Evolutionary conservation across 2,797 vertebrate species (phyloP).

Genomic region (Tangara arthus): DNA sequence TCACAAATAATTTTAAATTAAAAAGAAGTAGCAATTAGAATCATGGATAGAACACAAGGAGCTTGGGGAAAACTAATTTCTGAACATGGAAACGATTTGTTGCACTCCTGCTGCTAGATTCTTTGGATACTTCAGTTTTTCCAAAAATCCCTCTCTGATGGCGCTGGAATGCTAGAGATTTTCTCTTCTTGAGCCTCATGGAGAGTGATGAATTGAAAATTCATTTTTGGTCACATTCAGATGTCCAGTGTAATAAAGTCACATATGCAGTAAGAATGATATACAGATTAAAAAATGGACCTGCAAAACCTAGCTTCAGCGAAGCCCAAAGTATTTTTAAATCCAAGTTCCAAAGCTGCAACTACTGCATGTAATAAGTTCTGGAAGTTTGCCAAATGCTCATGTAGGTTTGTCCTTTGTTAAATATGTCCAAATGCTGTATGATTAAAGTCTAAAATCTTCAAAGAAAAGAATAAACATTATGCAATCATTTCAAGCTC

Average conservation of each 20-base stretch:
- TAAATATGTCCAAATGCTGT: constrained; percentile 45
- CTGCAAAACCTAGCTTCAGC: not conserved
- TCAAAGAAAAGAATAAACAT: constrained; percentile 70
- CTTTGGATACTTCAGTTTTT: not conserved
- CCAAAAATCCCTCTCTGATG: not conserved
- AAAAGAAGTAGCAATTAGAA: not conserved
- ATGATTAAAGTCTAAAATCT: constrained; percentile 60
- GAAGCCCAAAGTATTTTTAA: not conserved
- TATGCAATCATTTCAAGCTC: constrained; percentile 63
- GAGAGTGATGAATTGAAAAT: not conserved
- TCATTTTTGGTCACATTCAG: not conserved
- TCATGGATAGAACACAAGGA: not conserved
- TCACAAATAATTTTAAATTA: not conserved
- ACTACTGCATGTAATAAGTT: not conserved
- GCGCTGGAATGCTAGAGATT: not conserved
- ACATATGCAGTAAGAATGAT: not conserved
- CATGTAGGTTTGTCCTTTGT: constrained; percentile 20
- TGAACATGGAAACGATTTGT: not conserved
- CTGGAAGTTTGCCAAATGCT: constrained; percentile 15
- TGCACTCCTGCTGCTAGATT: not conserved
- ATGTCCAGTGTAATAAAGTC: not conserved
- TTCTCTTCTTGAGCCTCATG: not conserved
- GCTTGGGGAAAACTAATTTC: not conserved
- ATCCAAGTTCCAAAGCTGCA: not conserved
- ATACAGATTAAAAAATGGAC: not conserved